Evolutionary conservation across 2,797 vertebrate genomes (phyloP), one percentile per base, ranked within the genome.

Genomic region (Microctenopoma stevenorrisi): DNA sequence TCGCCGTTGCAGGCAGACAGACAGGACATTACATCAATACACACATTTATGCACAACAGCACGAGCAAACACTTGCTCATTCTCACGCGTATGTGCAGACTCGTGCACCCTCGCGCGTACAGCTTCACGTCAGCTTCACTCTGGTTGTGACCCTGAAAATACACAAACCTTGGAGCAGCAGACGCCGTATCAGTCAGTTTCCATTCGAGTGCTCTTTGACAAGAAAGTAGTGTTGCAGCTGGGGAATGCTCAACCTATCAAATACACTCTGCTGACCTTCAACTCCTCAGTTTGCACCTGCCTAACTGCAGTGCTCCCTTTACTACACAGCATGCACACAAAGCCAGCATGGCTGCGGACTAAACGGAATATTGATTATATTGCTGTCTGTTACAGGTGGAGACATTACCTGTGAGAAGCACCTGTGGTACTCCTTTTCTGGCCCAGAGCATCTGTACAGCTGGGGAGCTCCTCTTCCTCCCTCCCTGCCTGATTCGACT

Each of bases 321-420:
- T 70, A 70, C 66, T 68, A 74, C 58, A 25, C 16, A 47, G 50
- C 42, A 22, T 11, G 43, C 50, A 74, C 48, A 64, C 9, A 80
- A 82, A 86, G 64, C 40, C 60, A 59, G 43, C 54, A 22, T 4
- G 15, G 58, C 64, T 52, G 46, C 28, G 53, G 49, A 50, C 33
- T 4, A 10, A 49, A 7, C 15, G 49, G 11, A 60, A 46, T 18
- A 9, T 59, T 28, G 22, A 2, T 55, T 16, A 25, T 47, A 8
- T 37, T 56, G 56, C 49, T 22, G 25, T 12, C 28, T 28, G 44
- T 64, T 40, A 35, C 10, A n/a, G 38, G 28, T 40, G 11, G 38
- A 44, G 35, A 43, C 62, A 79, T 85, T 87, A 94, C 94, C 93
- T 94, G 91, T 2, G 88, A 86, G 64, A 89, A 91, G 78, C 93